Conservation (phyloP, 23 tunicate species). For the Phallusia fumigata region DNA sequence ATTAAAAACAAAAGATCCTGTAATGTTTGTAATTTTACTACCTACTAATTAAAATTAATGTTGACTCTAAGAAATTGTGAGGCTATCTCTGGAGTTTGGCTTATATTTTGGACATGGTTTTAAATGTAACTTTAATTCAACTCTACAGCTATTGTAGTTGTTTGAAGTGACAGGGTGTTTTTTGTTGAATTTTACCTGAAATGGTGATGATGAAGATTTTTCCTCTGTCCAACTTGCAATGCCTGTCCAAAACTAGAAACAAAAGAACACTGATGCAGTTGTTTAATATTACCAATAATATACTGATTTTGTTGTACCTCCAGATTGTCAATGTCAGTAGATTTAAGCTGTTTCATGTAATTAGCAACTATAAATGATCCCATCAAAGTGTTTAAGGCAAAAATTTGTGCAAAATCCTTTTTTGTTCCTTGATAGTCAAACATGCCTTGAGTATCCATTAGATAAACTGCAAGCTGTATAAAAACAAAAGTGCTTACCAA, state of each 20-base stretch:
- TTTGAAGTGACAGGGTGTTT: too few relatives aligned
- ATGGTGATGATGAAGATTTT: background rate
- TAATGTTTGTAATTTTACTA: too few relatives aligned
- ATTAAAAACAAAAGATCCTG: background rate
- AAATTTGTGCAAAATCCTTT: background rate
- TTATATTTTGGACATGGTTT: too few relatives aligned
- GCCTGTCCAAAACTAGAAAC: background rate
- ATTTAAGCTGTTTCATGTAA: background rate
- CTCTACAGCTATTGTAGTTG: too few relatives aligned
- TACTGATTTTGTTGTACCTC: background rate
- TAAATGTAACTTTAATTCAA: too few relatives aligned
- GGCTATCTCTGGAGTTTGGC: too few relatives aligned
- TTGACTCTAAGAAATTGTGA: too few relatives aligned
- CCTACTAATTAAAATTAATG: too few relatives aligned
- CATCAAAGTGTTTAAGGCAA: background rate
- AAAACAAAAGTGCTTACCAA: too few relatives aligned
- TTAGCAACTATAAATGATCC: background rate
- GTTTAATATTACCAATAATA: too few relatives aligned
- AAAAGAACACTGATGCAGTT: too few relatives aligned
- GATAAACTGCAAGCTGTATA: background rate
- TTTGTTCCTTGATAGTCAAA: background rate
- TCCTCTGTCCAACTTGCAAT: background rate
- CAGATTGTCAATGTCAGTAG: background rate
- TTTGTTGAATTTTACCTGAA: background rate
- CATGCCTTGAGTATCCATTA: background rate